These are phyloP conservation scores for Phoxinus phoxinus DNA, from an alignment of 2,113 vertebrate species.

Conservation along the genomic window DNA sequence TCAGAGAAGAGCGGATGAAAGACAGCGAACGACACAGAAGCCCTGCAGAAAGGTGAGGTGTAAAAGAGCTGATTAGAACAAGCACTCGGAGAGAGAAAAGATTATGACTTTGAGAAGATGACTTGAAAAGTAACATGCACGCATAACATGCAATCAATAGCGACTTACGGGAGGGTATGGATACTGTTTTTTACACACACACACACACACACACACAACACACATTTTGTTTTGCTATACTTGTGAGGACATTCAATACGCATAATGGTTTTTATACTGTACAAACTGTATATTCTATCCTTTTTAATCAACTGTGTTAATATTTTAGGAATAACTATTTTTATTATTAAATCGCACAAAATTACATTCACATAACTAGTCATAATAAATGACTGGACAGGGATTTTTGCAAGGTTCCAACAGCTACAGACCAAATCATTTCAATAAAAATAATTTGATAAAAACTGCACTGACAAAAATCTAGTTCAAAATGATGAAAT, in stretches of 20 bases:
- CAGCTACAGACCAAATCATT: background rate
- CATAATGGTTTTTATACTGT: too few species aligned
- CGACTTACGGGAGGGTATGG: background rate
- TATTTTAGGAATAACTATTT: too few species aligned
- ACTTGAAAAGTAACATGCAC: background rate
- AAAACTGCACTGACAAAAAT: background rate
- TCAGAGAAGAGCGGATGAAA: slow-evolving; percentile 42
- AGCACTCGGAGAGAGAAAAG: slow-evolving; percentile 5
- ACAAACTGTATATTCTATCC: too few species aligned
- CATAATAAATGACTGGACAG: background rate
- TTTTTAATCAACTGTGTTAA: too few species aligned
- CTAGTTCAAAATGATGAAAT: background rate
- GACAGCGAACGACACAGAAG: slow-evolving; percentile 20
- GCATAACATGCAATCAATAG: background rate
- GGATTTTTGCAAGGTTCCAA: background rate
- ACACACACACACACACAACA: too few species aligned
- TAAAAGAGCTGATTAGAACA: slow-evolving; percentile 39
- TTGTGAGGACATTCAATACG: too few species aligned
- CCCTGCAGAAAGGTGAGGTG: slow-evolving; percentile 35
- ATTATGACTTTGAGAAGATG: background rate
- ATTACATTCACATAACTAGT: background rate
- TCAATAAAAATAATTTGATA: background rate
- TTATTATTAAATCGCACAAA: background rate
- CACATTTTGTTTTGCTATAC: too few species aligned
- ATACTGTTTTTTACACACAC: background rate